Percentiles rank a stretch among this genome's conserved stretches.
phyloP scores from a whole-genome alignment of 2,888 invertebrate species.

The Tenthredo distinguenda region DNA sequence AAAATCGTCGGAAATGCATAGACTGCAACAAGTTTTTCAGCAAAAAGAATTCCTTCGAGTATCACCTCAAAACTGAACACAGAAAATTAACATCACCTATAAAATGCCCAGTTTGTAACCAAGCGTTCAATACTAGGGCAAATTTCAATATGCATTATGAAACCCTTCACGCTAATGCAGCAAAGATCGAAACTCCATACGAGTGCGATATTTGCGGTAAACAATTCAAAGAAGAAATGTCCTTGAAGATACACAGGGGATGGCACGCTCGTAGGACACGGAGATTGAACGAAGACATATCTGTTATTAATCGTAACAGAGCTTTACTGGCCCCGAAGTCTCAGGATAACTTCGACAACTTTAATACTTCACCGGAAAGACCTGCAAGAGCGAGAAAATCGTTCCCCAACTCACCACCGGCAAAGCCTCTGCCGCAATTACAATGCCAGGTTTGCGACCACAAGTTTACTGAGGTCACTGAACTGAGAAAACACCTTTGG shows the following conservation, averaged over 20 bases:
- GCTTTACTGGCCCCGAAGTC: neutral
- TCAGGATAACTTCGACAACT: slow-evolving; percentile 4
- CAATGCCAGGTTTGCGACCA: slow-evolving; percentile 83
- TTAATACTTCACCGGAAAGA: slow-evolving; percentile 56
- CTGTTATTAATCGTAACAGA: neutral
- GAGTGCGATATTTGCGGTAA: slow-evolving; percentile 85
- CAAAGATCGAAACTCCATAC: slow-evolving; percentile 75
- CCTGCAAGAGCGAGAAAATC: slow-evolving; percentile 72
- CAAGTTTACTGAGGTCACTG: slow-evolving; percentile 80
- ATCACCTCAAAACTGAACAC: slow-evolving; percentile 82
- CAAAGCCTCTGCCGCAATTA: slow-evolving; percentile 38
- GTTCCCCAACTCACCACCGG: slow-evolving; percentile 66
- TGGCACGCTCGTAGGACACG: slow-evolving; percentile 81
- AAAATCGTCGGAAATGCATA: slow-evolving; percentile 80
- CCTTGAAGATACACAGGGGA: slow-evolving; percentile 83
- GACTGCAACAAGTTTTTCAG: slow-evolving; percentile 83
- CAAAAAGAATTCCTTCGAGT: slow-evolving; percentile 82
- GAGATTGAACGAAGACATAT: slow-evolving; percentile 62
- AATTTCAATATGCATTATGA: slow-evolving; percentile 69
- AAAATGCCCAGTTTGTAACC: slow-evolving; percentile 60
- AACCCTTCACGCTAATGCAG: slow-evolving; percentile 65
- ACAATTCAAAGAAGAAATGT: slow-evolving; percentile 82
- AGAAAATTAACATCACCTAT: slow-evolving; percentile 67
- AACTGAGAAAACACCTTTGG: slow-evolving; percentile 82
- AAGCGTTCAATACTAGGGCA: slow-evolving; percentile 64